Base-by-base conservation (phyloP, 2,888 invertebrate species). In the Gymnocheta viridis region DNA sequence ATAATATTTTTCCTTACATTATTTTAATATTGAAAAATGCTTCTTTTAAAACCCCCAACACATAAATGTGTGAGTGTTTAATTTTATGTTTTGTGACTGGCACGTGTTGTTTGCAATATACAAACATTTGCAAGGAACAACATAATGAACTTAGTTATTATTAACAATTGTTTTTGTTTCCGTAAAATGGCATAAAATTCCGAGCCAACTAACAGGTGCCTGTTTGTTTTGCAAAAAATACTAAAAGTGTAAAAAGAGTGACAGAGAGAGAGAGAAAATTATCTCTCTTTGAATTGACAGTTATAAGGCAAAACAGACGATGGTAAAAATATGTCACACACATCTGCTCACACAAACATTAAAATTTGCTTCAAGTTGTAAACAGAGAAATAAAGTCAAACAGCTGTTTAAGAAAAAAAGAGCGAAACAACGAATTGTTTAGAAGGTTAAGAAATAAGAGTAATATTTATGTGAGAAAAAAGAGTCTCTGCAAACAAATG, bases 141-240 rank as follows among this genome's bases (percentile, higher is more conserved):
- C 32, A 66, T 66, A 27, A 79, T 70, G 44, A 79, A 35, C 19
- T 56, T 29, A 12, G 35, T 44, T 22, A 66, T 72, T 38, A 47
- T 69, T 38, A 64, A n/a, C 38, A 62, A 47, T 6, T 67, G 41
- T 72, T 60, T 17, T 62, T 54, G 24, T 69, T 51, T 17, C 12
- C 32, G 5, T 47, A 27, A 58, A 38, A 72, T 10, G 54, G 9
- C 27, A 10, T 1, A 10, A 38, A 62, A 62, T 49, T 76, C 67
- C 29, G 47, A 74, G 44, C 84, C 82, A 69, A 82, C 86, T 87
- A 87, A 87, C 87, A 87, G 87, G 87, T 87, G 87, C 87, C 84
- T 82, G 85, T 76, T n/a, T 80, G 76, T 78, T 62, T 64, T 41
- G 27, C 29, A 41, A 78, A 51, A 47, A 49, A 80, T 67, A 80